These are phyloP conservation scores for Grus americana DNA, from an alignment of 2,113 vertebrate genomes.

Conservation along the genomic window DNA sequence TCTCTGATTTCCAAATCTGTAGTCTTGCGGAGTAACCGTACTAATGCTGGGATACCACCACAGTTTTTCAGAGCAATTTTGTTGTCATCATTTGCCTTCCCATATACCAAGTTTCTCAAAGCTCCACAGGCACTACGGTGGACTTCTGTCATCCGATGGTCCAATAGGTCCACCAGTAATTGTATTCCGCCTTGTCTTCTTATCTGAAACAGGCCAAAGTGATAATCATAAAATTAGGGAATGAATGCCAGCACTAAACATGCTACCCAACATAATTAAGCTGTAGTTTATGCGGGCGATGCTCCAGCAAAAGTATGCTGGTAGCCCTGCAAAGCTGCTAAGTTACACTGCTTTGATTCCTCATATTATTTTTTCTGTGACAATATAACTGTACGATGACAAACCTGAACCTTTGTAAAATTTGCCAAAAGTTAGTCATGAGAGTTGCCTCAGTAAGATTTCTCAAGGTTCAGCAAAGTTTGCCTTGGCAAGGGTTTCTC, in stretches of 20 bases:
- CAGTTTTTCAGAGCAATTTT: slow-evolving; percentile 98
- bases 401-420: neutral
- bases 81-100: slow-evolving; percentile 98
- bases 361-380: neutral
- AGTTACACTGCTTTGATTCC: neutral
- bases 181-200: slow-evolving; percentile 96
- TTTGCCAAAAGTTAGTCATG: neutral
- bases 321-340: neutral
- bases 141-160: slow-evolving; percentile 97
- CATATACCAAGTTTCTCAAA: slow-evolving; percentile 95
- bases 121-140: slow-evolving; percentile 98
- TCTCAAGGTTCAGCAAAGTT: neutral
- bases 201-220: slow-evolving; percentile 82
- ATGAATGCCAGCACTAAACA: neutral
- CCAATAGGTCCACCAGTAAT: slow-evolving; percentile 94
- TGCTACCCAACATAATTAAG: neutral
- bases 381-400: neutral
- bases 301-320: neutral
- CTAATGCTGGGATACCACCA: slow-evolving; percentile 94
- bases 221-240: neutral
- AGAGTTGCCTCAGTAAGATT: neutral
- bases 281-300: neutral
- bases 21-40: slow-evolving; percentile 93
- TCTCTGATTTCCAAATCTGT: slow-evolving; percentile 96
- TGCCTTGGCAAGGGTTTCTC: neutral